phyloP scores from a whole-genome alignment of 2,888 invertebrate species.

The Lasioglossum malachurum region DNA sequence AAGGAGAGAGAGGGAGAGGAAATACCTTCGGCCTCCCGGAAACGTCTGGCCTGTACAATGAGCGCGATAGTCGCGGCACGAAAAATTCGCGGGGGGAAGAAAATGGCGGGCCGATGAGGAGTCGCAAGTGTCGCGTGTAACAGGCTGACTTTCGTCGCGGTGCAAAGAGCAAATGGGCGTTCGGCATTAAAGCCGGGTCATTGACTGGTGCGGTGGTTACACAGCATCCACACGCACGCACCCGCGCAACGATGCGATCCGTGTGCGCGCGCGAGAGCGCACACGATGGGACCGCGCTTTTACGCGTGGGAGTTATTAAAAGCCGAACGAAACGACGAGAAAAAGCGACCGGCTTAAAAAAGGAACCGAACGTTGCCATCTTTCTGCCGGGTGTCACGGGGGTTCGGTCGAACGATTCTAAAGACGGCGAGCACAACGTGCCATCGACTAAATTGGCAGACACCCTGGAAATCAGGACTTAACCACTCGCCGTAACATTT shows the following conservation, averaged over 20 bases:
- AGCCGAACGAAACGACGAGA: slow-evolving; percentile 71
- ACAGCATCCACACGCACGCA: slow-evolving; percentile 52
- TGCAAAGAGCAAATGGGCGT: slow-evolving; percentile 71
- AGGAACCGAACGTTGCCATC: slow-evolving; percentile 63
- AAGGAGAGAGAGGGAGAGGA: neutral
- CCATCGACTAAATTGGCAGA: neutral
- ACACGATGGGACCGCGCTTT: slow-evolving; percentile 54
- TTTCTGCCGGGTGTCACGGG: slow-evolving; percentile 63
- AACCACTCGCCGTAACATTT: no score
- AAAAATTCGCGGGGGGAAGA: slow-evolving; percentile 34
- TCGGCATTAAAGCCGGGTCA: slow-evolving; percentile 79
- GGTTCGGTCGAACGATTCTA: slow-evolving; percentile 42
- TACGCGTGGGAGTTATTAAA: slow-evolving; percentile 79
- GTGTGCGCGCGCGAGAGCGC: neutral
- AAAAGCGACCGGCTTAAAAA: slow-evolving; percentile 71
- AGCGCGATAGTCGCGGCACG: neutral
- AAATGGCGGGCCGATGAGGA: slow-evolving; percentile 6
- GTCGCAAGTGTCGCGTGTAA: slow-evolving; percentile 28
- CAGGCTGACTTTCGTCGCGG: slow-evolving; percentile 54
- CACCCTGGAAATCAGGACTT: neutral
- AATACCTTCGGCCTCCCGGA: neutral
- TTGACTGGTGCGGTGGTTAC: slow-evolving; percentile 79
- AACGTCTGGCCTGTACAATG: slow-evolving; percentile 2
- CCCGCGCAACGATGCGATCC: neutral
- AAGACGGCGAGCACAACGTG: slow-evolving; percentile 40